These are phyloP conservation scores for Varroa destructor DNA, from an alignment of 1,140 invertebrate species.

Conservation along the genomic window DNA sequence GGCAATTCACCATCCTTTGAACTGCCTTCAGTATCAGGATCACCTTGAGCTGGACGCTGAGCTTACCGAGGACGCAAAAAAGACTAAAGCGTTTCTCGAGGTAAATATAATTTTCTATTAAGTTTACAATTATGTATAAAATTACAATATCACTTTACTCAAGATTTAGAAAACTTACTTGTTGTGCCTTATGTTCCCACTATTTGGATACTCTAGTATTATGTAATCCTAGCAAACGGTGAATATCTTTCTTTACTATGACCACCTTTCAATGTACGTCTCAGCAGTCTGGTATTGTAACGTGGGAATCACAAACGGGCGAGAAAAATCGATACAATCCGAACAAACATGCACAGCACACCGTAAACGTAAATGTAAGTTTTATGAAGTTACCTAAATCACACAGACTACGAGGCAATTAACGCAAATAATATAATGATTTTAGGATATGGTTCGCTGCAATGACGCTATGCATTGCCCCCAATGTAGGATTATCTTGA, in stretches of 20 bases:
- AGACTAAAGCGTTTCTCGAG: constrained; percentile 61
- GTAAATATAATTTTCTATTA: constrained; percentile 37
- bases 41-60: constrained; percentile 53
- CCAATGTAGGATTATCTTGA: constrained; percentile 63
- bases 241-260: too few species aligned
- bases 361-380: too few species aligned
- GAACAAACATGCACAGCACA: too few species aligned
- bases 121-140: constrained; percentile 13
- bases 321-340: too few species aligned
- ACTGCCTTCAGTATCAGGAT: constrained; percentile 72
- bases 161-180: neutral
- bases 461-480: constrained; percentile 77
- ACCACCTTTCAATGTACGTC: too few species aligned
- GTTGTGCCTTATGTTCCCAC: neutral
- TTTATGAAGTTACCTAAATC: too few species aligned
- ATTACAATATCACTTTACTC: neutral
- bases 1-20: constrained; percentile 66
- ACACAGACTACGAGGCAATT: too few species aligned
- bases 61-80: constrained; percentile 51
- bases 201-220: too few species aligned
- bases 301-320: too few species aligned
- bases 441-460: constrained; percentile 57
- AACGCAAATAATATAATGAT: neutral
- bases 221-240: too few species aligned
- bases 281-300: too few species aligned